phyloP scores from a whole-genome alignment of 2,888 invertebrate species.

The Hybos culiciformis region DNA sequence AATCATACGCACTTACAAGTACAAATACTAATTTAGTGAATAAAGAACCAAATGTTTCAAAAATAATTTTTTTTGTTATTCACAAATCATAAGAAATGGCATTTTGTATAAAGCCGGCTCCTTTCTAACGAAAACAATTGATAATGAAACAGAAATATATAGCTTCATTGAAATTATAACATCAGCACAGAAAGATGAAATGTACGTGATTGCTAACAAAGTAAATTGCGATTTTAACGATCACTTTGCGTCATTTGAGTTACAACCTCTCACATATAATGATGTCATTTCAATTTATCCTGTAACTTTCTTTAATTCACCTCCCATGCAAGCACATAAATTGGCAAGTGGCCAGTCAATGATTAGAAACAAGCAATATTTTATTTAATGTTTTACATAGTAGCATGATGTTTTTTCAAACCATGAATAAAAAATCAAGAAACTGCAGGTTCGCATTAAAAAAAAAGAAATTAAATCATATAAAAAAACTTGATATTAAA shows the following conservation, averaged over 20 bases:
- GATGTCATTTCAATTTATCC: neutral
- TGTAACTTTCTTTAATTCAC: neutral
- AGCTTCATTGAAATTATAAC: neutral
- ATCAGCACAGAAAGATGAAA: neutral
- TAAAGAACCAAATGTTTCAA: neutral
- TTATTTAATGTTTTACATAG: neutral
- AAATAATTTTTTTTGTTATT: neutral
- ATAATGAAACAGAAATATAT: neutral
- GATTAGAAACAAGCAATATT: neutral
- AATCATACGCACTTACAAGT: neutral
- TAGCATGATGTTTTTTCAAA: no score
- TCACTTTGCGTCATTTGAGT: neutral
- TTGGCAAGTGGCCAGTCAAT: neutral
- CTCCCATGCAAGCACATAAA: neutral
- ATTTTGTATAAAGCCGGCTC: neutral
- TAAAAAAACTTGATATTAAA: no score
- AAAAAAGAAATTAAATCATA: no score
- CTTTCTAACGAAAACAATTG: neutral
- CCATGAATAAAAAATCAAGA: no score
- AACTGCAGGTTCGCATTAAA: no score
- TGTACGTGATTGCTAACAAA: neutral
- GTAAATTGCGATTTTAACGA: neutral
- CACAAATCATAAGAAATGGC: neutral
- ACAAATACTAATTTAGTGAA: neutral
- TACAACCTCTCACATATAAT: neutral